Evolutionary conservation across 2,797 vertebrate species (phyloP).

Genomic region (Bradypus variegatus): DNA sequence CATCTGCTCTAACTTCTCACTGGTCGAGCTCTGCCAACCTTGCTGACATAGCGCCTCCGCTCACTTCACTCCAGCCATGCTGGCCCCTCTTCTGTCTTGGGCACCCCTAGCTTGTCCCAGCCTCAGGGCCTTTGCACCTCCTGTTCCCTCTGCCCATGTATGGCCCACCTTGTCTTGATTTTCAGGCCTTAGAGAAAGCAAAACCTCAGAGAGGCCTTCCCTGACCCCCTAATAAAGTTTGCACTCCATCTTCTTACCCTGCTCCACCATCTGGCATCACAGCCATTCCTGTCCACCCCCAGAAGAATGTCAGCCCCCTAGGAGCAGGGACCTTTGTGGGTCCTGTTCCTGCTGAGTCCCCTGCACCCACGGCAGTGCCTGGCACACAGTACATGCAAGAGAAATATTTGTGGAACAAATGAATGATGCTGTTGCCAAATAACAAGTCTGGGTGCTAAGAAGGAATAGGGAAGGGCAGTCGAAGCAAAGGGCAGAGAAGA

Average conservation of each 20-base stretch:
- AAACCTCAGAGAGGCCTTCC: neutral
- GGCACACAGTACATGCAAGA: neutral
- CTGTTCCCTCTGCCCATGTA: neutral
- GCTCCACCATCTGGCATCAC: neutral
- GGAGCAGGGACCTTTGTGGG: neutral
- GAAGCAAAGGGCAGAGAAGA: neutral
- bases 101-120: neutral
- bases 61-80: accelerated
- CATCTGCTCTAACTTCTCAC: neutral
- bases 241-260: neutral
- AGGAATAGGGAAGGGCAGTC: neutral
- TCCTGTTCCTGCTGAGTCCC: neutral
- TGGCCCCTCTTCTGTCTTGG: neutral
- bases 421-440: neutral
- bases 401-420: neutral
- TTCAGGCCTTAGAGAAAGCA: neutral
- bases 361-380: neutral
- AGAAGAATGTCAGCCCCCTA: neutral
- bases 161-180: neutral
- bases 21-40: no score
- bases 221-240: neutral
- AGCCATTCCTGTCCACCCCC: no score
- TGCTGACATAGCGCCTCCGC: accelerated
- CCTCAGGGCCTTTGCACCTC: neutral
- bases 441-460: neutral